These are phyloP conservation scores for Eupithecia centaureata DNA, from an alignment of 2,888 invertebrate species.

Conservation along the genomic window DNA sequence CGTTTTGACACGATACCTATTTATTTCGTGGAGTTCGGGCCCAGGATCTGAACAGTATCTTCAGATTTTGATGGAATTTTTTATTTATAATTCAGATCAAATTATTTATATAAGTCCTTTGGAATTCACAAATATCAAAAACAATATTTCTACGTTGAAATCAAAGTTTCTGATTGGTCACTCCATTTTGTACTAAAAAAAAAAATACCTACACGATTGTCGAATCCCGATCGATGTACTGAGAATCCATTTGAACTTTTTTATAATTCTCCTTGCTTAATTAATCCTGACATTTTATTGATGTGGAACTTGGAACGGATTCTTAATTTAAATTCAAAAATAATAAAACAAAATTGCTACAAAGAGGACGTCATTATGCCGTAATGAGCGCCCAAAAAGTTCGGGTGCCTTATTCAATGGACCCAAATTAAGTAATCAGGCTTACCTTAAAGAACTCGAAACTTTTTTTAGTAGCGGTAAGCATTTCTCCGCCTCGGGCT, in stretches of 20 bases:
- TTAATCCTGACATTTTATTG: slow-evolving; percentile 14
- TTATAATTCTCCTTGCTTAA: slow-evolving; percentile 20
- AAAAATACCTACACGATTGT: neutral
- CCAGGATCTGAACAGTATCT: too few relatives aligned
- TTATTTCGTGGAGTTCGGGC: too few relatives aligned
- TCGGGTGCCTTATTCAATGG: slow-evolving; percentile 36
- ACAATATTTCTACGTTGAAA: neutral
- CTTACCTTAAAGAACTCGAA: slow-evolving; percentile 29
- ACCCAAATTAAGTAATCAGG: slow-evolving; percentile 43
- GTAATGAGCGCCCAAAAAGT: slow-evolving; percentile 35
- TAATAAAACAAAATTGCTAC: slow-evolving; percentile 34
- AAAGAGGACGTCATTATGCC: slow-evolving; percentile 37
- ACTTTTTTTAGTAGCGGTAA: slow-evolving; percentile 30
- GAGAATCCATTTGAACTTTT: slow-evolving; percentile 4
- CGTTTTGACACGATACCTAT: too few relatives aligned
- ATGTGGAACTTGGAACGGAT: slow-evolving; percentile 19
- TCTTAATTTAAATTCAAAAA: slow-evolving; percentile 36
- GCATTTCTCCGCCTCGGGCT: slow-evolving; percentile 43
- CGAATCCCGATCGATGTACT: neutral
- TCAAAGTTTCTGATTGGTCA: neutral
- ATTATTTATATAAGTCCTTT: neutral
- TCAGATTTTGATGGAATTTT: too few relatives aligned
- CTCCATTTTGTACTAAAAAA: neutral
- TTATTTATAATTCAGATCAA: too few relatives aligned
- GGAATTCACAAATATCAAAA: neutral